phyloP scores from a whole-genome alignment of 2,113 vertebrate species.

The Phrynosoma blainvillii region DNA sequence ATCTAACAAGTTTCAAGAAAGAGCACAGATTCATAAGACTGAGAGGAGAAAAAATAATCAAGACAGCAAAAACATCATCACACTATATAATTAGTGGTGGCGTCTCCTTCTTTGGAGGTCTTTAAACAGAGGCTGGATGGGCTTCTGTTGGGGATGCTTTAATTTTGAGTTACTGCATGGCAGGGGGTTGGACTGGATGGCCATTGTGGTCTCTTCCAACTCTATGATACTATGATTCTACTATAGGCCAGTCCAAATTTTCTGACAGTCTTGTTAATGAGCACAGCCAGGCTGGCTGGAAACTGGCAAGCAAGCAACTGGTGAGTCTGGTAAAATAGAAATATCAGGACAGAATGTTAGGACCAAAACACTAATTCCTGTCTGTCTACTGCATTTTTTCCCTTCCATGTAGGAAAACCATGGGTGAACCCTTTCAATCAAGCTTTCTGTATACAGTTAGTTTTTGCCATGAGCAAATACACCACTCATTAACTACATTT shows the following conservation, averaged over 20 bases:
- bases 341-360: background rate
- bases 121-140: no score
- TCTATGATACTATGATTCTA: no score
- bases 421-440: background rate
- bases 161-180: no score
- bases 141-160: no score
- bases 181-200: no score
- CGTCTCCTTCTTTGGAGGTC: no score
- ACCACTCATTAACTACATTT: background rate
- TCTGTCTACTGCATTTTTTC: background rate
- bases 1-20: background rate
- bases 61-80: background rate
- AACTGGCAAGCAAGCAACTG: background rate
- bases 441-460: background rate
- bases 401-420: background rate
- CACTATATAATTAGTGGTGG: background rate
- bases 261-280: background rate
- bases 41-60: background rate
- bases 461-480: background rate
- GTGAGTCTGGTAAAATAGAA: background rate
- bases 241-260: background rate
- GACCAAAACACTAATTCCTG: background rate
- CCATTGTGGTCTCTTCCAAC: no score
- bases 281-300: background rate
- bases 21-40: background rate